Evolutionary conservation across 2,888 invertebrate genomes (phyloP), one percentile per base, ranked within the genome.

Genomic region (Hypercompe scribonia): DNA sequence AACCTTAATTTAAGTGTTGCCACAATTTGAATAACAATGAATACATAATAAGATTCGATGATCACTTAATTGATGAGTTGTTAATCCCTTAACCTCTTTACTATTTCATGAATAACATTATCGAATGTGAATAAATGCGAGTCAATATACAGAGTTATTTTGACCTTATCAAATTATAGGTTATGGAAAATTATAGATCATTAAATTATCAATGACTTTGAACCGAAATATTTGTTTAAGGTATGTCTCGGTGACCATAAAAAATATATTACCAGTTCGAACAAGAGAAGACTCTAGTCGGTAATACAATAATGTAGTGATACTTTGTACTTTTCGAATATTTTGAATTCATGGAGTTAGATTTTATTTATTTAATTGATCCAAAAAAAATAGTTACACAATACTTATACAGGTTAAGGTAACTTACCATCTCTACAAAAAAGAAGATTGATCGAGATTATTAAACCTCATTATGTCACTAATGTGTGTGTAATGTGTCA

Each of bases 1-100:
- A 89, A 88, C 88, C 87, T 91, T 91, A 90, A 90, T 91, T 88
- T 87, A 90, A 89, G 90, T 86, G 65, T 79, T 80, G 73, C 71
- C 81, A 80, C 86, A 79, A 87, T 87, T 87, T 87, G 82, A 91
- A 91, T 88, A 88, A 90, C 90, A 91, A 92, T 92, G 91, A 92
- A 92, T 92, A 90, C 80, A 78, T 90, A 91, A 92, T 91, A 87
- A 88, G 90, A 66, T 80, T 81, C 83, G 82, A 85, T 86, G 84
- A 89, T 72, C 72, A 78, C 85, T 88, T 87, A 88, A 89, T 89
- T 85, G 86, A 87, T 87, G 79, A 80, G 73, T 84, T 84, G 84
- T 90, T 90, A 89, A 89, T 91, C 87, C 84, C 82, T 76, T 84
- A 86, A 87, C 88, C 86, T 87, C 81, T 84, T 84, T 87, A 83